Evolutionary conservation across 1,140 invertebrate genomes (phyloP), one percentile per base, ranked within the genome.

Genomic region (Tetraneura akinire): DNA sequence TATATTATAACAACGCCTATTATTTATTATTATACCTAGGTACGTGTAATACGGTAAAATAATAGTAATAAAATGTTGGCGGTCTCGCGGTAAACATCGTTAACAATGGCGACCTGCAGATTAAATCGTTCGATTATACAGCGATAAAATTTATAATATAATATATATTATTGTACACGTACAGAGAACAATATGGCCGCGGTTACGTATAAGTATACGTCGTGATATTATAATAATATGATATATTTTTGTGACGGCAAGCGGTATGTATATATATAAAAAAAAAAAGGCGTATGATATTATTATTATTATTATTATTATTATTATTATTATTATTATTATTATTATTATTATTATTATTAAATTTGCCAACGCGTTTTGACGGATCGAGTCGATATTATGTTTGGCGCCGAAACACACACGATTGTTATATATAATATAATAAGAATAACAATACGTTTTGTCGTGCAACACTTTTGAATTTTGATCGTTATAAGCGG

Each of bases 61-160:
- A 26, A 62, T n/a, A 16, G 60, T 37, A 29, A 32, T 62, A 62
- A 62, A 62, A 62, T 18, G 5, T 32, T 62, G 57, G 26, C 16
- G 13, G 8, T 26, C 60, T 26, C 29, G 60, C 4, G 1, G 26
- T 32, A 62, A 32, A 29, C 60, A 32, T 37, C 57, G 13, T 9
- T 11, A 32, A 62, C 29, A 62, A 62, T 62, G 60, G 60, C 60
- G 60, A 62, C 60, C 60, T n/a, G n/a, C n/a, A 62, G 29, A 62
- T 62, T 32, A 32, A 62, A 62, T 26, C 60, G 60, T 62, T 37
- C 26, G 60, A 62, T 60, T 60, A 60, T 60, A 60, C 26, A 6
- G 23, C 26, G 14, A 23, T 26, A 26, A 57, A 4, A 11, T 16
- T 23, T 13, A 26, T 13, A 13, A 13, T 23, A 6, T 60, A 29